Percentiles rank a stretch among this genome's conserved stretches.
These are phyloP conservation scores for Calyptomena viridis DNA, from an alignment of 2,113 vertebrate species.

Conservation along the genomic window DNA sequence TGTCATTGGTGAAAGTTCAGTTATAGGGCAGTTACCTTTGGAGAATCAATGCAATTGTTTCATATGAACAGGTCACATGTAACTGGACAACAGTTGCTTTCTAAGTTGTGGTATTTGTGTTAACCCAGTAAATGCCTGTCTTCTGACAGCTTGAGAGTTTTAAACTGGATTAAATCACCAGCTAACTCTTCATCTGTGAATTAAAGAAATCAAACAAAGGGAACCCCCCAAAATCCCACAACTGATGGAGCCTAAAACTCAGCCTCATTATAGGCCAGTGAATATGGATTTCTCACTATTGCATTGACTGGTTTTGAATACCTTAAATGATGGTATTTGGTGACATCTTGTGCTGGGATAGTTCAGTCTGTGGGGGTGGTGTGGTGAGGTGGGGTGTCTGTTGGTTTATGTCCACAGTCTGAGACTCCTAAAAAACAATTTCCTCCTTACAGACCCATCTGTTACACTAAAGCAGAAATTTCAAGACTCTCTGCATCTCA, in stretches of 20 bases:
- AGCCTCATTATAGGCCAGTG: background rate
- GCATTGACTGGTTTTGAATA: background rate
- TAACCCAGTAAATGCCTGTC: background rate
- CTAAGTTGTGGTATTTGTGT: background rate
- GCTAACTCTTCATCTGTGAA: background rate
- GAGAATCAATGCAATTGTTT: background rate
- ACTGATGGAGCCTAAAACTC: background rate
- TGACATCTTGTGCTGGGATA: background rate
- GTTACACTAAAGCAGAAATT: conserved; percentile 87
- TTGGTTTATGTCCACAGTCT: background rate
- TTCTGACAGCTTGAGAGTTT: background rate
- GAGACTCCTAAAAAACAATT: background rate
- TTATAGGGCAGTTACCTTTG: background rate
- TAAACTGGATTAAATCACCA: background rate
- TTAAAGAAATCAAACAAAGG: background rate
- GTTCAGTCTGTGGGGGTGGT: background rate
- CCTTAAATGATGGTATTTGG: background rate
- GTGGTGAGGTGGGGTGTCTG: background rate
- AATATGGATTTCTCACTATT: background rate
- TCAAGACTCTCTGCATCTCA: conserved; percentile 89
- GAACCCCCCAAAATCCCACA: background rate
- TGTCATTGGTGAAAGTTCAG: background rate
- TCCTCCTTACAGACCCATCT: conserved; percentile 65
- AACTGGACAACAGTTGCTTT: background rate
- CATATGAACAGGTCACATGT: background rate